phyloP scores from a whole-genome alignment of 2,888 invertebrate species.

The Drosophila fungiperda region DNA sequence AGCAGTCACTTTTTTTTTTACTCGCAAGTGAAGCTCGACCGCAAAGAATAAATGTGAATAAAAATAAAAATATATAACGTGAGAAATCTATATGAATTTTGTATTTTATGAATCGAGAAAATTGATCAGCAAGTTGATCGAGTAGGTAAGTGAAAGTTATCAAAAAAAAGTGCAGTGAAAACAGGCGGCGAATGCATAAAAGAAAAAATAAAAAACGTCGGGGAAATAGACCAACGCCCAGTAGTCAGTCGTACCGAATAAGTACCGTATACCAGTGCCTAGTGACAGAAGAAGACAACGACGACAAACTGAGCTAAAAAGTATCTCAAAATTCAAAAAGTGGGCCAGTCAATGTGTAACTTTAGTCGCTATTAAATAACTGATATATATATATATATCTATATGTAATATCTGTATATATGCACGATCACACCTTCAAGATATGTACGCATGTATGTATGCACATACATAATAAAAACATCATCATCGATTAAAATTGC shows the following conservation, averaged over 20 bases:
- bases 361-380: constrained; percentile 43
- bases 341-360: constrained; percentile 52
- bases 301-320: constrained; percentile 46
- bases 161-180: constrained; percentile 41
- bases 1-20: constrained; percentile 70
- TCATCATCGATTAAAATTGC: constrained; percentile 79
- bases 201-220: constrained; percentile 38
- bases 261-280: constrained; percentile 18
- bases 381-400: constrained; percentile 46
- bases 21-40: constrained; percentile 74
- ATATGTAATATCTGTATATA: constrained; percentile 29
- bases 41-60: constrained; percentile 68
- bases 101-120: constrained; percentile 70
- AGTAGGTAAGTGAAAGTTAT: constrained; percentile 71
- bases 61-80: constrained; percentile 63
- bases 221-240: constrained; percentile 73
- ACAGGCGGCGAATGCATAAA: constrained; percentile 50
- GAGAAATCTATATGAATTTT: constrained; percentile 60
- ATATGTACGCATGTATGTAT: constrained; percentile 16
- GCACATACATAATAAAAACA: constrained; percentile 64
- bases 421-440: constrained; percentile 22
- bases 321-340: constrained; percentile 64
- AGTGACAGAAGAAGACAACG: constrained; percentile 38
- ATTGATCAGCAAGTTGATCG: constrained; percentile 63
- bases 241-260: constrained; percentile 32